Evolutionary conservation across 2,888 invertebrate genomes (phyloP).

Genomic region (Formica aserva): DNA sequence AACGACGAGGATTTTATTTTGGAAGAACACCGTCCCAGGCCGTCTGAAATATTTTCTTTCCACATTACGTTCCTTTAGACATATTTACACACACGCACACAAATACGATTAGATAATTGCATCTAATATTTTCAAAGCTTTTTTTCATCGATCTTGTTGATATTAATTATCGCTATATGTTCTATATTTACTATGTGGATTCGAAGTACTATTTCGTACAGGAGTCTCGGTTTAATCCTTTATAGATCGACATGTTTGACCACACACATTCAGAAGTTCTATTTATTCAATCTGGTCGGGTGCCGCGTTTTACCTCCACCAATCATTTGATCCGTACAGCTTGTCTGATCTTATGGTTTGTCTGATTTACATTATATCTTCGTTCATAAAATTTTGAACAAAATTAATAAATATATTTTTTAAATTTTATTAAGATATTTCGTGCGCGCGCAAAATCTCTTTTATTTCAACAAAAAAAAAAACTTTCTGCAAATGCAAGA

Average conservation of each 20-base stretch:
- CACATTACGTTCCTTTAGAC: background rate
- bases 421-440: background rate
- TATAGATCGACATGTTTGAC: constrained; percentile 35
- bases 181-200: background rate
- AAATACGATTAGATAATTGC: background rate
- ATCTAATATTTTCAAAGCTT: background rate
- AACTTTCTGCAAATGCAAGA: too few relatives aligned
- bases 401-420: background rate
- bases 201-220: constrained; percentile 36
- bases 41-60: background rate
- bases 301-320: constrained; percentile 16
- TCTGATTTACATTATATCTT: background rate
- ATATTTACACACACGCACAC: background rate
- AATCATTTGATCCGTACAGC: constrained; percentile 20
- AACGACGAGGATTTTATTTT: constrained; percentile 25
- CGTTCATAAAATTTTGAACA: background rate
- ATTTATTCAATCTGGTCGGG: constrained; percentile 42
- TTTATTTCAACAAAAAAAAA: background rate
- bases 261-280: constrained; percentile 38
- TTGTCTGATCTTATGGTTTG: background rate
- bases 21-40: background rate
- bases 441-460: background rate
- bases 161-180: background rate
- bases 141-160: background rate
- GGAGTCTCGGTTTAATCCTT: constrained; percentile 32